Conservation (phyloP, 1,140 invertebrate species). For the Palaemon carinicauda region DNA sequence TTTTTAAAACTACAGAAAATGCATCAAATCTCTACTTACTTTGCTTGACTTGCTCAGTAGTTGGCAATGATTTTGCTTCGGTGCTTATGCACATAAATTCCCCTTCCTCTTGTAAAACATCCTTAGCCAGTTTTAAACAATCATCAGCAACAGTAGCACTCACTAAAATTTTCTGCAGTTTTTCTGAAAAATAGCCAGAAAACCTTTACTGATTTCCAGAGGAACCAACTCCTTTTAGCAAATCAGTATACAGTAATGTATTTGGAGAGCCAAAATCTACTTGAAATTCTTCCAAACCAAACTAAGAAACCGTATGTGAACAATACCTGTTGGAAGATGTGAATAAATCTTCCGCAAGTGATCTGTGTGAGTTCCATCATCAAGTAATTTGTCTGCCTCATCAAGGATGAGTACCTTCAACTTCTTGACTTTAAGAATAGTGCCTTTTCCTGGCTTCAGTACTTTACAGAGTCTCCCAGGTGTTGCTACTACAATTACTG, state of each 20-base stretch:
- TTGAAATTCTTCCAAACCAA: too few relatives aligned
- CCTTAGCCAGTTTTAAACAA: conserved; percentile 11
- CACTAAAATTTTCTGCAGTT: conserved; percentile 38
- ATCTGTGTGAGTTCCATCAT: conserved; percentile 22
- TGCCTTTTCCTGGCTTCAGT: background rate
- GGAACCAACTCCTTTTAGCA: too few relatives aligned
- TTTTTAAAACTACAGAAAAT: background rate
- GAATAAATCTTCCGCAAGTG: conserved; percentile 1
- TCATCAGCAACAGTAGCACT: conserved; percentile 22
- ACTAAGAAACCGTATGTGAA: background rate
- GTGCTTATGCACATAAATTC: conserved; percentile 11
- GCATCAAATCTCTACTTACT: background rate
- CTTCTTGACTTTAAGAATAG: background rate
- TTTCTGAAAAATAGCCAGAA: conserved; percentile 17
- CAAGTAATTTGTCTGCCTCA: conserved; percentile 31
- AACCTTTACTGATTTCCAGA: background rate
- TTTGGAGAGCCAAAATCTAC: too few relatives aligned
- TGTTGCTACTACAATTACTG: conserved; percentile 11
- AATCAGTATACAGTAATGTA: too few relatives aligned
- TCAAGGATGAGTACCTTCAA: conserved; percentile 30
- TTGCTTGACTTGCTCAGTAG: conserved; percentile 38
- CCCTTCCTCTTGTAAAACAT: background rate
- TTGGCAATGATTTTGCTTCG: background rate
- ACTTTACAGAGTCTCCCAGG: conserved; percentile 17
- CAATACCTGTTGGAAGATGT: conserved; percentile 8